Base-by-base conservation (phyloP, 1,140 invertebrate species). In the Teleopsis dalmanni region DNA sequence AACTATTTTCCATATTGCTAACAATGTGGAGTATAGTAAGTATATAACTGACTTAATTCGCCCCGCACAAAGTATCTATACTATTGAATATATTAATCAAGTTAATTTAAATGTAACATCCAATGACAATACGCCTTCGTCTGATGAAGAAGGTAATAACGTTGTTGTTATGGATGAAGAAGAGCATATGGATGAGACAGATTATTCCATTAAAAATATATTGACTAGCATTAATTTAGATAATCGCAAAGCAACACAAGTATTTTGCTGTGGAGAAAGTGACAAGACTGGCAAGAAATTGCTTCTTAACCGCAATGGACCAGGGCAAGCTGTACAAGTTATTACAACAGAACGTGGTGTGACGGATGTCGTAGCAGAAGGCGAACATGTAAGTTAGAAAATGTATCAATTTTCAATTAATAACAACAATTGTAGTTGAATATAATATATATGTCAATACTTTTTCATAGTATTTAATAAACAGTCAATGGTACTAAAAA, bases 251-350 rank as follows among this genome's bases (percentile, higher is more conserved):
- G 25, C 59, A 8, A 43, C 45, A 27, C 40, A 62, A 6, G 60
- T 68, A 11, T 68, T 68, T 38, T 68, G 65, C 52, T 68, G 65
- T 19, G 65, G 65, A 33, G 64, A 66, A 1, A 38, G 40, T 4
- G 52, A 60, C 2, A 3, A 53, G 54, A 19, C 40, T 6, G 51
- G 38, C 14, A 47, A 55, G 3, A 65, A 67, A 41, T 14, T 67
- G 23, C 22, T 59, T 14, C 46, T 56, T 4, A 56, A 38, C 36
- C 58, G 60, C 48, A 42, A 53, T 0, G 59, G 61, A 9, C 65
- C 65, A 3, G 65, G 65, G 6, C 65, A 68, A 43, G 65, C 65
- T 4, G 62, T 68, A 11, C 64, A 67, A 35, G 57, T 67, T 13
- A 61, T 68, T 19, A 67, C 60, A 11, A 42, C 22, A 10, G 51